Conservation (phyloP, 2,888 invertebrate genomes). For the Molorchus minor region DNA sequence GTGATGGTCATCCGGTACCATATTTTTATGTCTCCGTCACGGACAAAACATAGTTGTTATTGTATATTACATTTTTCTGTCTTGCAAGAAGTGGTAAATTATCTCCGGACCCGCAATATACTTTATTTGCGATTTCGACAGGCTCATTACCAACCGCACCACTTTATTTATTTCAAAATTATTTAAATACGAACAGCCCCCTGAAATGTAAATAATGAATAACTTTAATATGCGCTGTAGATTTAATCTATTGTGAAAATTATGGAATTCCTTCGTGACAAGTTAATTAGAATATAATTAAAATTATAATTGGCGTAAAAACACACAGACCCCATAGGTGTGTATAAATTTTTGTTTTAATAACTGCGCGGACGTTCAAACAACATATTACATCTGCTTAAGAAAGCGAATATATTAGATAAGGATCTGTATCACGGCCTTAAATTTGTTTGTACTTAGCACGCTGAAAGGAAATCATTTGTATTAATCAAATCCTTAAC, state of each 20-base stretch:
- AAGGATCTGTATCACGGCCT: background rate
- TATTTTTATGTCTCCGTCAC: too few relatives aligned
- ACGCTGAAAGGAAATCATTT: background rate
- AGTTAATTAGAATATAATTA: conserved; percentile 40
- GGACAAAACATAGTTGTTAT: too few relatives aligned
- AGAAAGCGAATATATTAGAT: conserved; percentile 14
- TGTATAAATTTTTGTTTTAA: conserved; percentile 21
- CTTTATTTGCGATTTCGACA: background rate
- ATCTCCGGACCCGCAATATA: background rate
- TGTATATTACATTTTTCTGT: too few relatives aligned
- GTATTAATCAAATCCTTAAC: background rate
- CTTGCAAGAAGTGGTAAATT: background rate
- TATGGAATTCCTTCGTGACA: conserved; percentile 38
- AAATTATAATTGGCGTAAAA: conserved; percentile 41
- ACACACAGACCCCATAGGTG: conserved; percentile 30
- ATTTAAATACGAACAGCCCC: conserved; percentile 1
- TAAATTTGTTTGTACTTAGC: background rate
- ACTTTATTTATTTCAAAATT: conserved; percentile 8
- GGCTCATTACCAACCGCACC: conserved; percentile 3
- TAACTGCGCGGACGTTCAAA: background rate
- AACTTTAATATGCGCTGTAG: background rate
- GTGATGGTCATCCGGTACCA: too few relatives aligned
- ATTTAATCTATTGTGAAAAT: conserved; percentile 29
- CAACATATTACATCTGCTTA: conserved; percentile 13
- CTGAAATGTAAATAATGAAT: background rate